Evolutionary conservation across 2,797 vertebrate species (phyloP).

Genomic region (Cossypha niveicapilla): DNA sequence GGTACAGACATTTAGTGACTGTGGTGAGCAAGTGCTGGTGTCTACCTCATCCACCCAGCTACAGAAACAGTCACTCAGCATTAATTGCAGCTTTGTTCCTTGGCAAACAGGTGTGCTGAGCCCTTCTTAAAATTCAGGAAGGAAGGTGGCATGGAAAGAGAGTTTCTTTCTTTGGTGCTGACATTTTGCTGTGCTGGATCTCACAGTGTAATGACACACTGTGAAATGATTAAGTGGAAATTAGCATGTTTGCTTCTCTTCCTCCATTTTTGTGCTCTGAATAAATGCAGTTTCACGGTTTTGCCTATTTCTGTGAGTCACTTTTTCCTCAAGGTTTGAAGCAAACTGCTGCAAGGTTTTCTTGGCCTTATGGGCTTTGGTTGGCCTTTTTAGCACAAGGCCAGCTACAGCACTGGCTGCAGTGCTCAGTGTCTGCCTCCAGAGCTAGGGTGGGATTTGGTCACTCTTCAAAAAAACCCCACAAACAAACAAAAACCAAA

Average conservation of each 20-base stretch:
- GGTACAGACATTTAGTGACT: background rate
- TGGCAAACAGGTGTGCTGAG: background rate
- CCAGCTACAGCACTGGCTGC: background rate
- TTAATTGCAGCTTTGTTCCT: slow-evolving; percentile 8
- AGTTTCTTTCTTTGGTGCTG: background rate
- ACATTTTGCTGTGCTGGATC: background rate
- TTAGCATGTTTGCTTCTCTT: background rate
- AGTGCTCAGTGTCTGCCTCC: background rate
- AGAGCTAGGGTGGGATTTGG: background rate
- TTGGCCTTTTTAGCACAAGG: background rate
- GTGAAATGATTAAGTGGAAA: background rate
- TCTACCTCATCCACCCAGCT: background rate
- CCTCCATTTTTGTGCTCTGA: background rate
- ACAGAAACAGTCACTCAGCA: background rate
- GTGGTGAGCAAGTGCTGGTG: background rate
- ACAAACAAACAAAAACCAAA: background rate
- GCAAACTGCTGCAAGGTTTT: background rate
- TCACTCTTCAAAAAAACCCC: background rate
- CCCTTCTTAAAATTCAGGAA: background rate
- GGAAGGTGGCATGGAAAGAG: background rate
- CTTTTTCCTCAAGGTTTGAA: background rate
- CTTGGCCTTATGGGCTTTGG: background rate
- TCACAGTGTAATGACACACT: background rate
- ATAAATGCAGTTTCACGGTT: background rate
- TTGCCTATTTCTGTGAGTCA: background rate